Evolutionary conservation across 2,888 invertebrate genomes (phyloP), one percentile per base, ranked within the genome.

Genomic region (Platycheirus rosarum): DNA sequence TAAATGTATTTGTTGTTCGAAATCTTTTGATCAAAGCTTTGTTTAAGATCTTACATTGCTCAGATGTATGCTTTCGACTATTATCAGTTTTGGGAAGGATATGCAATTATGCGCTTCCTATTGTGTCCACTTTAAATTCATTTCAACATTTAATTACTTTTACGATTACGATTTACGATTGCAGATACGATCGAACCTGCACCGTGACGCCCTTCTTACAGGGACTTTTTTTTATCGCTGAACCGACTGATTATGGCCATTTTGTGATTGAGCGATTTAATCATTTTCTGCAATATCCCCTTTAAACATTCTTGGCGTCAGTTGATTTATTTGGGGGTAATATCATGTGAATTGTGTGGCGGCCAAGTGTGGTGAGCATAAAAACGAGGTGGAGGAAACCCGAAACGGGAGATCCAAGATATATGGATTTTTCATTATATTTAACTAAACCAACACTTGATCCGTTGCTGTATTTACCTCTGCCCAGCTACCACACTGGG

Each of bases 371-470:
- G 20, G 66, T 8, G 18, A 37, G 46, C 16, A 16, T 2, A 40
- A n/a, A 11, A 60, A 14, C 2, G 6, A 60, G 14, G 18, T 48
- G 2, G 16, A 49, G 29, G 6, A 49, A 63, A 63, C 37, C 57
- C 65, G 48, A 60, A 35, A 65, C 44, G 66, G 62, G 48, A 82
- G 68, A 76, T 76, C 66, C 80, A 42, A 66, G 80, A 66, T 71
- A 77, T 77, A 82, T 82, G 71, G 82, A 77, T 82, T 82, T 80
- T 77, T 73, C 71, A 82, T 82, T 82, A 82, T 77, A 77, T 77
- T n/a, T n/a, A n/a, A n/a, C n/a, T n/a, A n/a, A n/a, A n/a, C 73
- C 82, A 77, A 55, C 63, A 82, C 70, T 82, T 77, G 71, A 82
- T 77, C 57, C 23, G 13, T 18, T 18, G 3, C 16, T 13, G 14